Percentiles rank a stretch among this genome's conserved stretches.
phyloP scores from a whole-genome alignment of 2,888 invertebrate genomes.

The Spisula subtruncata region DNA sequence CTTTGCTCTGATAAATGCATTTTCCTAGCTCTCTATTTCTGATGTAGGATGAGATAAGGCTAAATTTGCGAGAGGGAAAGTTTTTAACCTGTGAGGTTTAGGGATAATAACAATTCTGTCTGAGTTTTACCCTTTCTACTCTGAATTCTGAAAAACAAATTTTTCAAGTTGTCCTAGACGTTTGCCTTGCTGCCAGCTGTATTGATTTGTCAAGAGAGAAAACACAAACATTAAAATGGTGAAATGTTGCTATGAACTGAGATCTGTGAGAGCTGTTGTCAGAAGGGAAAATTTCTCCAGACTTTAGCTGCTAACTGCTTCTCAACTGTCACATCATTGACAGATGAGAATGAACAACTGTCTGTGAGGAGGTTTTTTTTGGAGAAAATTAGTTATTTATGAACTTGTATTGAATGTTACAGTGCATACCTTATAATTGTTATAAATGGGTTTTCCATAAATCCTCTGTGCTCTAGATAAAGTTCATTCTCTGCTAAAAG shows the following conservation, averaged over 20 bases:
- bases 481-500: too few species aligned
- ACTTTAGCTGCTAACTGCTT: background rate
- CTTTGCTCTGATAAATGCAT: constrained; percentile 46
- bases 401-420: background rate
- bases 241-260: background rate
- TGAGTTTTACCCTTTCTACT: background rate
- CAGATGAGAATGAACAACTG: background rate
- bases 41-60: background rate
- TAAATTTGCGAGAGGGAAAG: background rate
- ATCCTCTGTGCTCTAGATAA: too few species aligned
- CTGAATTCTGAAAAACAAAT: constrained; percentile 24
- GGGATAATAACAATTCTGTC: background rate
- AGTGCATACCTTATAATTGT: too few species aligned
- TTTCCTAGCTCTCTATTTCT: constrained; percentile 42
- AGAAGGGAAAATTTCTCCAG: background rate
- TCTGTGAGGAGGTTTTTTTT: background rate
- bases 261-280: background rate
- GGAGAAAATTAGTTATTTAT: constrained; percentile 8
- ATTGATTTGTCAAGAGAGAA: constrained; percentile 23
- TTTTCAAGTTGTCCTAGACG: background rate
- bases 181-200: constrained; percentile 15
- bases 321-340: background rate
- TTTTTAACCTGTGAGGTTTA: constrained; percentile 17
- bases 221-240: background rate
- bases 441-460: too few species aligned